Evolutionary conservation across 2,888 invertebrate species (phyloP).

Genomic region (Aporophyla nigra): DNA sequence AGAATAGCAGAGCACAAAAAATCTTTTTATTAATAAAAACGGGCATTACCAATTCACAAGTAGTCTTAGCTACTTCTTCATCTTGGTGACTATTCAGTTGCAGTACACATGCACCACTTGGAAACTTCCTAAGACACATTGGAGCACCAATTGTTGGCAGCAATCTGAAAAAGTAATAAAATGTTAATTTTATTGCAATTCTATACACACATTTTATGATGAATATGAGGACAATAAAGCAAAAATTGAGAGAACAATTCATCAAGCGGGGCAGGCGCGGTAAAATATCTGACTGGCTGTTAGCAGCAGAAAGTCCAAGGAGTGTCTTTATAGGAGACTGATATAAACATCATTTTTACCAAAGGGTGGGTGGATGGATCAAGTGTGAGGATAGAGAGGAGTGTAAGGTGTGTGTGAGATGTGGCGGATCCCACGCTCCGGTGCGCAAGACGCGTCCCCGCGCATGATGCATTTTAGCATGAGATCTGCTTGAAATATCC

Average conservation of each 20-base stretch:
- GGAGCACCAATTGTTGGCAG: conserved; percentile 93
- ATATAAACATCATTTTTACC: not conserved
- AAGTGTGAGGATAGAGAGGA: too few species aligned
- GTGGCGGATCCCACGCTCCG: not conserved
- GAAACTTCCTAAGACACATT: conserved; percentile 95
- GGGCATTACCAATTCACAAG: conserved; percentile 91
- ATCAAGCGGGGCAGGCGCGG: too few species aligned
- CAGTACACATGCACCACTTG: conserved; percentile 98
- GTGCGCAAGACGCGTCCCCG: too few species aligned
- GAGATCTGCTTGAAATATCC: not conserved
- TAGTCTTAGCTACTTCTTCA: conserved; percentile 93
- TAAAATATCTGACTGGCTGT: not conserved
- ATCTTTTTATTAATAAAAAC: not conserved
- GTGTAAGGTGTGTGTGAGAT: too few species aligned
- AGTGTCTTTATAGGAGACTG: too few species aligned
- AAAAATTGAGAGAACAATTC: too few species aligned
- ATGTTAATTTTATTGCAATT: not conserved
- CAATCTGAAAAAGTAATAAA: conserved; percentile 79
- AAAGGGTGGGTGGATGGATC: not conserved
- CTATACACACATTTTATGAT: not conserved
- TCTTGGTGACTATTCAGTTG: conserved; percentile 95
- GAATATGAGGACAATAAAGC: not conserved
- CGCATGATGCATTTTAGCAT: too few species aligned
- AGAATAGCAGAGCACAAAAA: not conserved
- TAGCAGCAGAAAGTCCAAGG: not conserved